These are phyloP conservation scores for Pangasius mekongensis DNA, from an alignment of 2,797 vertebrate species.

Conservation along the genomic window DNA sequence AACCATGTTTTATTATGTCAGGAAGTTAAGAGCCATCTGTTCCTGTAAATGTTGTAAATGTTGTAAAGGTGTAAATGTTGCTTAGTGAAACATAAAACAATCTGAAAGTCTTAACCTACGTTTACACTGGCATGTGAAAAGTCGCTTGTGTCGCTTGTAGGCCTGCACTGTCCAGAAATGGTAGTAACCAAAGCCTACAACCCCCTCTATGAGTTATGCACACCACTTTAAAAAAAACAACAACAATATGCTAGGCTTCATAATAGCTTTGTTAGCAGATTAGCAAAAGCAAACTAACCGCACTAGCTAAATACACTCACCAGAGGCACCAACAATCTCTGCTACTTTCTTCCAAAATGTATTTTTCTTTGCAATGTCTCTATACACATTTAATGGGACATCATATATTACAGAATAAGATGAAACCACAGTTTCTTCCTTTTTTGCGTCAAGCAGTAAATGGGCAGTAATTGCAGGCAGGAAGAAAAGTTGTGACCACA, in stretches of 20 bases:
- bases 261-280: background rate
- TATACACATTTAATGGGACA: background rate
- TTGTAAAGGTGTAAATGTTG: slow-evolving; percentile 10
- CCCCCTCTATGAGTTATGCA: background rate
- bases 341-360: background rate
- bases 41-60: slow-evolving; percentile 17
- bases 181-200: background rate
- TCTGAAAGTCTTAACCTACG: background rate
- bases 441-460: background rate
- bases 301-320: background rate
- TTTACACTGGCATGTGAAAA: background rate
- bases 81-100: slow-evolving; percentile 29
- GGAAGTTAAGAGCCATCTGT: slow-evolving; percentile 38
- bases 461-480: too few species aligned
- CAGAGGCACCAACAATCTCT: background rate
- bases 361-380: background rate
- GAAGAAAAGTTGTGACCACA: background rate
- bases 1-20: slow-evolving; percentile 36
- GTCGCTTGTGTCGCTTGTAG: background rate
- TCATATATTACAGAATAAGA: background rate
- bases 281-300: background rate
- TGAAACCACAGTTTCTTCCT: background rate
- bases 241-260: background rate
- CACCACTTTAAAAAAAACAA: background rate
- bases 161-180: background rate